Evolutionary conservation across 2,113 vertebrate genomes (phyloP).

Genomic region (Garra rufa): DNA sequence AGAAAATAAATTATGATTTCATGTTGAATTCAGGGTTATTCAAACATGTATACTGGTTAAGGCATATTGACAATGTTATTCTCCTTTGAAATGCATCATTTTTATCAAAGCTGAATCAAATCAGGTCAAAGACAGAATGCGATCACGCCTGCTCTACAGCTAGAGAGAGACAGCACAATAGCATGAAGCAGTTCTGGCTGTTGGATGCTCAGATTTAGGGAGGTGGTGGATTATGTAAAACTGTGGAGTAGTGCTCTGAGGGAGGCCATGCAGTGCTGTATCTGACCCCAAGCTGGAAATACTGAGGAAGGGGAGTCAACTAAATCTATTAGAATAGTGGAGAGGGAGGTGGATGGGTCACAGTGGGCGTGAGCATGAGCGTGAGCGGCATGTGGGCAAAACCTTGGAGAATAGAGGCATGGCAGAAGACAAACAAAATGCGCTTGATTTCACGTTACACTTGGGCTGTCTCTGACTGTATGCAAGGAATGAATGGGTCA

Average conservation of each 20-base stretch:
- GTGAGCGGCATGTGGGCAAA: conserved; percentile 30
- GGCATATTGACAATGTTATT: background rate
- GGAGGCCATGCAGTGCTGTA: conserved; percentile 11
- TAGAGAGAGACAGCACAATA: background rate
- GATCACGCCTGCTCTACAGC: background rate
- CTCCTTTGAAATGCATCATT: background rate
- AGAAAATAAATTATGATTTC: background rate
- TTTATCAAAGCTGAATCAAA: background rate
- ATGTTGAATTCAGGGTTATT: background rate
- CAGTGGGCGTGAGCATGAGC: background rate
- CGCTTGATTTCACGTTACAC: background rate
- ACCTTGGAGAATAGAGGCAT: conserved; percentile 12
- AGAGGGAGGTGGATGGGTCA: conserved; percentile 31
- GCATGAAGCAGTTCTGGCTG: background rate
- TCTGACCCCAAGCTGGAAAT: conserved; percentile 10
- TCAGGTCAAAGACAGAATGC: background rate
- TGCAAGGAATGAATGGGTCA: background rate
- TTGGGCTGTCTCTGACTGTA: background rate
- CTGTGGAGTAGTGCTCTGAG: conserved; percentile 11
- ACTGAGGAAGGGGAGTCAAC: background rate
- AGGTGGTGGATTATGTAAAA: conserved; percentile 32
- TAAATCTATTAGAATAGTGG: background rate
- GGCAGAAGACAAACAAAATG: background rate
- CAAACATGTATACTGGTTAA: background rate
- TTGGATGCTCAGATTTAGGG: conserved; percentile 4